Percentiles rank a stretch among this genome's conserved stretches.
phyloP scores from a whole-genome alignment of 2,113 vertebrate species.

The Clarias batrachus region DNA sequence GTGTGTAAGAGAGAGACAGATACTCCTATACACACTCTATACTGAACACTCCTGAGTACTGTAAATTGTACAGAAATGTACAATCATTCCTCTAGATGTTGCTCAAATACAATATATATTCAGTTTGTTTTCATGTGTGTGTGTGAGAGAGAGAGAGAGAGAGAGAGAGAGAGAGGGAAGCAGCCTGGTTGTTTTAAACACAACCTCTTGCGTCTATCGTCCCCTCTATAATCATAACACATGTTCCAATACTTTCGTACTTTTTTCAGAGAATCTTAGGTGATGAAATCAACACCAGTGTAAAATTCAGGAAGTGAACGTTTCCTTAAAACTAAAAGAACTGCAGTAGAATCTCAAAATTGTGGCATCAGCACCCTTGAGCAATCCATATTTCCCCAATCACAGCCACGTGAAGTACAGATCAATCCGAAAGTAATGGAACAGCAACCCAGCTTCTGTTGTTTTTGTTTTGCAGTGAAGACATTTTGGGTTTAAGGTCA shows the following conservation, averaged over 20 bases:
- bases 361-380: background rate
- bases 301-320: background rate
- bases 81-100: slow-evolving; percentile 10
- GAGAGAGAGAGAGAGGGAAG: slow-evolving; percentile 22
- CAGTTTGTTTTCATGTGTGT: slow-evolving; percentile 19
- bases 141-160: slow-evolving; percentile 3
- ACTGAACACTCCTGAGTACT: too few species aligned
- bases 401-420: background rate
- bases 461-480: too few species aligned
- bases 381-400: background rate
- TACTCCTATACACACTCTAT: slow-evolving; percentile 20
- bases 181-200: background rate
- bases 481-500: too few species aligned
- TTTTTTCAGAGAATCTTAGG: background rate
- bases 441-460: too few species aligned
- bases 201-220: background rate
- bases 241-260: background rate
- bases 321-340: background rate
- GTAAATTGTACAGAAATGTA: too few species aligned
- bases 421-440: too few species aligned
- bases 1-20: background rate
- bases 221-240: too few species aligned
- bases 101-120: slow-evolving; percentile 8
- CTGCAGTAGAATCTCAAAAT: background rate
- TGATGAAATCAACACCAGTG: background rate